phyloP scores from a whole-genome alignment of 2,888 invertebrate species.

The Eupithecia inturbata region DNA sequence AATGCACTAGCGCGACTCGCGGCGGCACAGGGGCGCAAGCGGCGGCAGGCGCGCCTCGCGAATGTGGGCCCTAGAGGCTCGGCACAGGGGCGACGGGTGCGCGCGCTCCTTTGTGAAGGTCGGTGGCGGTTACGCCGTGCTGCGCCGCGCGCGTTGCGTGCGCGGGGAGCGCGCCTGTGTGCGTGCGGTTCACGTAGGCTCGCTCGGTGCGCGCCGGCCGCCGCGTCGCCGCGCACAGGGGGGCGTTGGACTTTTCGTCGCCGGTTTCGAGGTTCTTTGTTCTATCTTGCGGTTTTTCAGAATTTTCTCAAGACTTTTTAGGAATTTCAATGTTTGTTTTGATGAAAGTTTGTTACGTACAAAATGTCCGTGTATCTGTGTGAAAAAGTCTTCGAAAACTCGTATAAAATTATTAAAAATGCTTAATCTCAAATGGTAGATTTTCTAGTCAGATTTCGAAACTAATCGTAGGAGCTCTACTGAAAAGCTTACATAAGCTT shows the following conservation, averaged over 20 bases:
- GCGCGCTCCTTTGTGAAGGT: conserved; percentile 79
- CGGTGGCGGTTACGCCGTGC: conserved; percentile 64
- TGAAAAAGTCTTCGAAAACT: not conserved
- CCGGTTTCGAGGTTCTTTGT: conserved; percentile 59
- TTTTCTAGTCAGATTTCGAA: not conserved
- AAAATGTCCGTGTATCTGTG: not conserved
- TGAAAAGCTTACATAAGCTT: not conserved
- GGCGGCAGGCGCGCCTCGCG: conserved; percentile 20
- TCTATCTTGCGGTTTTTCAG: conserved; percentile 31
- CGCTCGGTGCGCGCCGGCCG: conserved; percentile 70
- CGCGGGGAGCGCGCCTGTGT: conserved; percentile 68
- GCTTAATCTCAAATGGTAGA: not conserved
- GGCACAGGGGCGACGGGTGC: conserved; percentile 63
- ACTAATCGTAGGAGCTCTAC: not conserved
- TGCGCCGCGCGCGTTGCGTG: conserved; percentile 45
- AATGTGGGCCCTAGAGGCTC: conserved; percentile 48
- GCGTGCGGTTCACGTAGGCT: conserved; percentile 64
- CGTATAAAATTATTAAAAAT: not conserved
- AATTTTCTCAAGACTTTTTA: not conserved
- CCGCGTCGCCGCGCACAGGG: conserved; percentile 59
- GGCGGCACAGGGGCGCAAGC: not conserved
- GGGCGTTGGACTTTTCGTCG: conserved; percentile 63
- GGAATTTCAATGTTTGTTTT: not conserved
- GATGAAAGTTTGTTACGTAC: not conserved
- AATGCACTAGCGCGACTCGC: conserved; percentile 79